Evolutionary conservation across 92 coral and sea anemone genomes (phyloP).

Genomic region (Palythoa caribaeorum): DNA sequence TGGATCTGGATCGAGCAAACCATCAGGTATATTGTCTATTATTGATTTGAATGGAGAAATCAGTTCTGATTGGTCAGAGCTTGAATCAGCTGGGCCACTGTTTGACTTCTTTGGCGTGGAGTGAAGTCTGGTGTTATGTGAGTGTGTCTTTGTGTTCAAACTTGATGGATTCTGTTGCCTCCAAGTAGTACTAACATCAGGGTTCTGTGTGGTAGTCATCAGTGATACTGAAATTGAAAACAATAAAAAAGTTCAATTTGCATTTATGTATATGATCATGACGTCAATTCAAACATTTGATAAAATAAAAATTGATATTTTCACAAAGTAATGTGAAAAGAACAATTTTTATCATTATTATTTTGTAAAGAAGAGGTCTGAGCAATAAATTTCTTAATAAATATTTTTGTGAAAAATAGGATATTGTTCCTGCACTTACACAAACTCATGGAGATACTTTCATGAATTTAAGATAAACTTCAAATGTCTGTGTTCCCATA

Average conservation of each 20-base stretch:
- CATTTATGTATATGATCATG: not conserved
- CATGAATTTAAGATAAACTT: no score
- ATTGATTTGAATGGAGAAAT: constrained; percentile 91
- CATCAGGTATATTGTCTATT: constrained; percentile 72
- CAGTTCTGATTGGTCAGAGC: constrained; percentile 53
- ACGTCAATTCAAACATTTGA: not conserved
- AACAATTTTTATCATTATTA: no score
- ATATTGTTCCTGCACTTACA: no score
- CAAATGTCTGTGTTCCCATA: no score
- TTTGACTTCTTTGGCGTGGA: constrained; percentile 35
- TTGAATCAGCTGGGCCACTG: not conserved
- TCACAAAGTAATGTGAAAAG: not conserved
- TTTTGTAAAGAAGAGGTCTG: no score
- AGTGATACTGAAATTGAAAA: not conserved
- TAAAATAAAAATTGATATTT: not conserved
- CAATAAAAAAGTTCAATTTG: not conserved
- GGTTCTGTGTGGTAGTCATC: not conserved
- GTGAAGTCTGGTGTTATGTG: constrained; percentile 36
- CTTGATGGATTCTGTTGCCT: constrained; percentile 24
- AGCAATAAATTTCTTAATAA: no score
- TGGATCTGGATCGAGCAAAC: constrained; percentile 84
- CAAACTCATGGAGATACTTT: no score
- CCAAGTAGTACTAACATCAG: constrained; percentile 17
- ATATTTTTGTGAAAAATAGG: no score
- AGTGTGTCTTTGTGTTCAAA: constrained; percentile 17